phyloP scores from a whole-genome alignment of 2,888 invertebrate genomes.

The Drosophila fungiperda region DNA sequence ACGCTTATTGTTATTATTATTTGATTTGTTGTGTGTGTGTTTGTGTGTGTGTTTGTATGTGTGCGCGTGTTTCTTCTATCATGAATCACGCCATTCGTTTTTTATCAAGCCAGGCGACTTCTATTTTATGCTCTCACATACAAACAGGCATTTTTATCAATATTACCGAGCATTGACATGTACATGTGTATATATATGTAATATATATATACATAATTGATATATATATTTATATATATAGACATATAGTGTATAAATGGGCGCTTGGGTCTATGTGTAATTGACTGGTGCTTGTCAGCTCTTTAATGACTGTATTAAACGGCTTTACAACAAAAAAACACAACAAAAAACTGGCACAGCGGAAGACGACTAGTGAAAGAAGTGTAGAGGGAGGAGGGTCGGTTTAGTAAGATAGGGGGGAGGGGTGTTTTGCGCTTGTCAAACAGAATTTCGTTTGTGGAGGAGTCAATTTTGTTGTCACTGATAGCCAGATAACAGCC shows the following conservation, averaged over 20 bases:
- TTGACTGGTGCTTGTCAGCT: slow-evolving; percentile 35
- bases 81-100: slow-evolving; percentile 72
- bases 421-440: background rate
- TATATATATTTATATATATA: slow-evolving; percentile 2
- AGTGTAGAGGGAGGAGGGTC: no score
- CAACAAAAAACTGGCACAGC: slow-evolving; percentile 1
- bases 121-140: slow-evolving; percentile 38
- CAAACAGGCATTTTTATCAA: slow-evolving; percentile 35
- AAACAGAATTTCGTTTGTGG: slow-evolving; percentile 1
- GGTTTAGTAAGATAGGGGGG: no score
- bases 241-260: slow-evolving; percentile 31
- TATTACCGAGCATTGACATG: slow-evolving; percentile 52
- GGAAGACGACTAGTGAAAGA: background rate
- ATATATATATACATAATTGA: background rate
- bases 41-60: slow-evolving; percentile 2
- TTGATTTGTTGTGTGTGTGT: slow-evolving; percentile 1
- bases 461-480: slow-evolving; percentile 13
- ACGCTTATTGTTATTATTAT: slow-evolving; percentile 38
- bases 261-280: slow-evolving; percentile 27
- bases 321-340: slow-evolving; percentile 18
- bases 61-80: slow-evolving; percentile 37
- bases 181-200: background rate
- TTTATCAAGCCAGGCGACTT: slow-evolving; percentile 57
- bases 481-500: slow-evolving; percentile 14
- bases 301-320: slow-evolving; percentile 46